A percentile compares a stretch with the other conserved stretches of the same genome.
phyloP scores from a whole-genome alignment of 1,140 invertebrate species.

The Drosophila kohkoa region DNA sequence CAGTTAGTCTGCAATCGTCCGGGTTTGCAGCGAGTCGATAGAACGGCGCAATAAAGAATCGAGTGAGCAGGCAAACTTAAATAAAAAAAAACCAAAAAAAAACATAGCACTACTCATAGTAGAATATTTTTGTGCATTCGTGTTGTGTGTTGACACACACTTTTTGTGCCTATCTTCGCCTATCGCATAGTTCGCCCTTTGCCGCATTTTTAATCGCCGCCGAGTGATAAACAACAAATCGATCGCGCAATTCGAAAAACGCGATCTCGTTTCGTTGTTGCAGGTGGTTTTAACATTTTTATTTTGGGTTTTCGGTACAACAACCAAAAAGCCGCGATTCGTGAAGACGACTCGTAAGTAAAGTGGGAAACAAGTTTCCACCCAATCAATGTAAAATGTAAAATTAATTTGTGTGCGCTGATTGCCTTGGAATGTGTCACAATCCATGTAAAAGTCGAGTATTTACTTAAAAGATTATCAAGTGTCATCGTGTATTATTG shows the following conservation, averaged over 20 bases:
- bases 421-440: conserved; percentile 1
- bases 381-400: neutral
- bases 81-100: neutral
- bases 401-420: neutral
- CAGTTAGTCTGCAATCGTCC: conserved; percentile 76
- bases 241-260: conserved; percentile 29
- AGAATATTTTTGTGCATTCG: neutral
- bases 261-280: conserved; percentile 15
- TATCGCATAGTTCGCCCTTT: conserved; percentile 41
- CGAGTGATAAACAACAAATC: conserved; percentile 42
- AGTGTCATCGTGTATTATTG: conserved; percentile 15
- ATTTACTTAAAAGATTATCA: conserved; percentile 6
- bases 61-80: conserved; percentile 12
- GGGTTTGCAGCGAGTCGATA: conserved; percentile 68
- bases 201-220: conserved; percentile 33
- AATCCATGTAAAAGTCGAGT: conserved; percentile 4
- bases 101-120: conserved; percentile 4
- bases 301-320: conserved; percentile 17
- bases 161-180: conserved; percentile 31
- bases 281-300: conserved; percentile 2
- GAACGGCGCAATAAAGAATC: conserved; percentile 33
- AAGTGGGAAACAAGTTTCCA: conserved; percentile 16
- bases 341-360: conserved; percentile 66
- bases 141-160: conserved; percentile 10
- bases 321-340: conserved; percentile 6